Evolutionary conservation across 2,888 invertebrate genomes (phyloP), one percentile per base, ranked within the genome.

Genomic region (Netelia virgata): DNA sequence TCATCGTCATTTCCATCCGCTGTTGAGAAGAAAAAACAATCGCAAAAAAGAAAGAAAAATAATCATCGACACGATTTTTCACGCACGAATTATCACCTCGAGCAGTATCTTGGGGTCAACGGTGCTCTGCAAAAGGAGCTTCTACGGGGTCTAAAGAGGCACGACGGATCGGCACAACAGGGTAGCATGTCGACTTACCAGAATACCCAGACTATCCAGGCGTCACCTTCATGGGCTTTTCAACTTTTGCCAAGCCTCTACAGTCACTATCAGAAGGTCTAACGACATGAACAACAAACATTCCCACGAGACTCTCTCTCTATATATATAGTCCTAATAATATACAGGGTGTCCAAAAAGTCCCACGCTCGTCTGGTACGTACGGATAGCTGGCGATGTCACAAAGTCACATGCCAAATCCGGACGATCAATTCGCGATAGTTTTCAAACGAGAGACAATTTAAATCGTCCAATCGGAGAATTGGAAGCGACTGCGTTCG

Each of bases 221-320:
- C 90, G 63, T 94, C 94, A 70, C 95, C 96, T 91, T 95, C 96
- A 84, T 97, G 97, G 97, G 97, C 97, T 94, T 97, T 96, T 94
- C 97, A 97, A 95, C 96, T 97, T 90, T 96, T 97, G 93, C 97
- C 97, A 90, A 96, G 97, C 92, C 95, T 97, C 93, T 97, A 97
- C 94, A 96, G 97, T 93, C 95, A 96, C 94, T 96, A 97, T 92
- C 97, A 97, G 95, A 97, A 97, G 97, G 97, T 97, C 86, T 81
- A 75, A 82, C 72, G 70, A 74, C 36, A 55, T 50, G 47, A 61
- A 50, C 36, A 61, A 66, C 64, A 74, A 72, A 59, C 8, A 50
- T 53, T 9, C n/a, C 20, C 20, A 28, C 47, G 66, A 57, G 43
- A 57, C 55, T 55, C 8, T 36, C 36, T 36, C 36, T 36, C 0